Conservation (phyloP, 2,888 invertebrate species). For the Leucania comma region DNA sequence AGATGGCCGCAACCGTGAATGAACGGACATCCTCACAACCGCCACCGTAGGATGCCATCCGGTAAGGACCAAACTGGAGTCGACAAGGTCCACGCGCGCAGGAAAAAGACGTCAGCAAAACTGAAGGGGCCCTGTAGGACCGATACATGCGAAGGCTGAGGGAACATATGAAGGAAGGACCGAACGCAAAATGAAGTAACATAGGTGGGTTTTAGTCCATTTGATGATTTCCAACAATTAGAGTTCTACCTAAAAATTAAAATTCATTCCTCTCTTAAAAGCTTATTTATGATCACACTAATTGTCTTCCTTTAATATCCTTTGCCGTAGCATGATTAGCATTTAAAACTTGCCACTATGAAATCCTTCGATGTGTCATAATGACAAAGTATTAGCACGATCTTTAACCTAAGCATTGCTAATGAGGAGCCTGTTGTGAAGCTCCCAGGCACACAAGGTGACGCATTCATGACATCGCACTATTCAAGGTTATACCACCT, state of each 20-base stretch:
- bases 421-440: slow-evolving; percentile 43
- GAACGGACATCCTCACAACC: no score
- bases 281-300: neutral
- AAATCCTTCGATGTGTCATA: slow-evolving; percentile 21
- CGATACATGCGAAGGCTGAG: no score
- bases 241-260: neutral
- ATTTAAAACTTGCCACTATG: slow-evolving; percentile 5
- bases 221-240: no score
- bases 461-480: slow-evolving; percentile 47
- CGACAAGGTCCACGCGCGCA: no score
- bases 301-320: neutral
- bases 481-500: slow-evolving; percentile 38
- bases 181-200: no score
- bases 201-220: no score
- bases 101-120: no score
- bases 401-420: slow-evolving; percentile 37
- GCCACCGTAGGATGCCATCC: no score
- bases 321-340: neutral
- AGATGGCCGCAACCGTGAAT: no score
- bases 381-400: slow-evolving; percentile 35
- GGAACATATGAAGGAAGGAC: no score
- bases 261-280: neutral
- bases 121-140: no score
- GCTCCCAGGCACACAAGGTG: slow-evolving; percentile 37
- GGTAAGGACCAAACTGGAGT: no score